Conservation (phyloP, 2,797 vertebrate genomes). For the Falco peregrinus region DNA sequence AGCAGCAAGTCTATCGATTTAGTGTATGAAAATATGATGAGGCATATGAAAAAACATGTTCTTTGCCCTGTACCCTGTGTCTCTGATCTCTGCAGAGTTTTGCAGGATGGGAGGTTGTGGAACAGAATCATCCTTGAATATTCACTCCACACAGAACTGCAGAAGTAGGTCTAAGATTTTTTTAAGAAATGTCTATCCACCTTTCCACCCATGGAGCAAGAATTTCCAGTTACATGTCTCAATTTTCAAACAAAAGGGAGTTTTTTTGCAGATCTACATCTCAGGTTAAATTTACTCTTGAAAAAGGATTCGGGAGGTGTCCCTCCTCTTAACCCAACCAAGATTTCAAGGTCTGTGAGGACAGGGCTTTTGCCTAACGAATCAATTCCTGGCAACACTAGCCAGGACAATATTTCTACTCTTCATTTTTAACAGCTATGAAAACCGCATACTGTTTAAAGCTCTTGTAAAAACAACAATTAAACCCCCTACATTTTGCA, state of each 20-base stretch:
- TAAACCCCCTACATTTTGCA: neutral
- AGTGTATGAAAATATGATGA: neutral
- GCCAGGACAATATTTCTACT: neutral
- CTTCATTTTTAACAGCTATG: neutral
- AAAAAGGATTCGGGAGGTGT: neutral
- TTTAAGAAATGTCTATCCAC: neutral
- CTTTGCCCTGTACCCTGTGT: neutral
- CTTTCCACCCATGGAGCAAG: neutral
- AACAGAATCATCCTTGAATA: neutral
- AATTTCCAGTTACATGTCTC: neutral
- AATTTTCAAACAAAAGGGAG: neutral
- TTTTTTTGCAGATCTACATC: neutral
- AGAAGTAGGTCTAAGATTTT: neutral
- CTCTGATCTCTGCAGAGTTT: neutral
- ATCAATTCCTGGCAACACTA: neutral
- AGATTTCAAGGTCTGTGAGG: neutral
- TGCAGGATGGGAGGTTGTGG: neutral
- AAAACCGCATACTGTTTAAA: neutral
- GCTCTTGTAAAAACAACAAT: neutral
- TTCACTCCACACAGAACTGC: neutral
- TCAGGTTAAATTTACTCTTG: neutral
- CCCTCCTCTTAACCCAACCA: neutral
- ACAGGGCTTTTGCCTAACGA: neutral
- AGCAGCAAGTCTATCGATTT: neutral
- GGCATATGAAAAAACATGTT: neutral